Percentiles rank a stretch among this genome's conserved stretches.
Conservation (phyloP, 1,140 invertebrate species). For the Papilio polyxenes region DNA sequence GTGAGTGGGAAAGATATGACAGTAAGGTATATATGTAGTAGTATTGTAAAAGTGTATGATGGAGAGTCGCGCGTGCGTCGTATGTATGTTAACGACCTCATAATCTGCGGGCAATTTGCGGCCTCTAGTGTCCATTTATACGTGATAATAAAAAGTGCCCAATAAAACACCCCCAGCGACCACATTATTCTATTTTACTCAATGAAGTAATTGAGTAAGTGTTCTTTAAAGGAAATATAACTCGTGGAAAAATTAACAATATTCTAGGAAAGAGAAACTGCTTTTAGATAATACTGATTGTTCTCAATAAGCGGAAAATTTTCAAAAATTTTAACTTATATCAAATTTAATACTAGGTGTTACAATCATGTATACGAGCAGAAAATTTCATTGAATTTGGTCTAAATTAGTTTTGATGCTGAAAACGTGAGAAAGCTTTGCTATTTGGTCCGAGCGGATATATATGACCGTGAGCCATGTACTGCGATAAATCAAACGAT, state of each 20-base stretch:
- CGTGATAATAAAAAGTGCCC: conserved; percentile 38
- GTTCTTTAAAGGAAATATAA: background rate
- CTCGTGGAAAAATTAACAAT: background rate
- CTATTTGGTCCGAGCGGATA: background rate
- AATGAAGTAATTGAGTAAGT: conserved; percentile 13
- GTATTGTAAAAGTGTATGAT: background rate
- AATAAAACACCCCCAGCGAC: conserved; percentile 38
- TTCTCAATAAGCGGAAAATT: background rate
- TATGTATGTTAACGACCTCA: conserved; percentile 42
- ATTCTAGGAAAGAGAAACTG: background rate
- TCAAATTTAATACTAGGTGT: too few species aligned
- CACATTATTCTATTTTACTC: conserved; percentile 29
- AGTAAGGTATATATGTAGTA: background rate
- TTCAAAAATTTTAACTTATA: background rate
- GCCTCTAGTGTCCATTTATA: conserved; percentile 38
- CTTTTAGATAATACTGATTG: background rate
- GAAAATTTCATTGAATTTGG: background rate
- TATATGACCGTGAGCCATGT: background rate
- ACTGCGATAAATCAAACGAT: background rate
- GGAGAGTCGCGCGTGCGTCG: background rate
- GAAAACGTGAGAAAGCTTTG: background rate
- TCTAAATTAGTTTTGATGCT: background rate
- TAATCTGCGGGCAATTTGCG: conserved; percentile 40
- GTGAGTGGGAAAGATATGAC: background rate
- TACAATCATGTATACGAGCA: background rate